Conservation (phyloP, 1,140 invertebrate genomes). For the Pogonognathellus flavescens region DNA sequence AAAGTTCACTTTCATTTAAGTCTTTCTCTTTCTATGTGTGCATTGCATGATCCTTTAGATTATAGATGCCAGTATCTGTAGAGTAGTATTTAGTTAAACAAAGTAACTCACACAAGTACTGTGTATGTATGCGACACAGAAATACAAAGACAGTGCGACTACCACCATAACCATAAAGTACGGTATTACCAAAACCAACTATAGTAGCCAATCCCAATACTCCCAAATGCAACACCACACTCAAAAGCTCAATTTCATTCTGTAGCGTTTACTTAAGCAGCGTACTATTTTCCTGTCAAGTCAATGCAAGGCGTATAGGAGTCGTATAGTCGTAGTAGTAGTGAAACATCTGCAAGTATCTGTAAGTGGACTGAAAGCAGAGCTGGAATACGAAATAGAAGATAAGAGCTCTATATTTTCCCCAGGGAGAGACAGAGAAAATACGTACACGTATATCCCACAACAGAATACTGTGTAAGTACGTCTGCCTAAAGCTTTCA, state of each 20-base stretch:
- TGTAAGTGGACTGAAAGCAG: constrained; percentile 31
- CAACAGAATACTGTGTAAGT: constrained; percentile 1
- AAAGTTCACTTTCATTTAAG: no score
- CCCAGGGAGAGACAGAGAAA: constrained; percentile 42
- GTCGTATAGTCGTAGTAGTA: neutral
- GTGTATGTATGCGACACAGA: no score
- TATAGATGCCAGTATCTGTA: no score
- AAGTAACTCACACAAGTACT: no score
- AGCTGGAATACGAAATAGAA: constrained; percentile 32
- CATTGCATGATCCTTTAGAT: no score
- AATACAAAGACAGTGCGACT: no score
- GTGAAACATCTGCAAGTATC: constrained; percentile 32
- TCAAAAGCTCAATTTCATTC: constrained; percentile 12
- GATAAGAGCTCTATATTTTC: constrained; percentile 42
- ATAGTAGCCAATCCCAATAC: neutral
- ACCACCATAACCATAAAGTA: no score
- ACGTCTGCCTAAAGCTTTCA: neutral
- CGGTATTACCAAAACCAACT: no score
- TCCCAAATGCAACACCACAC: neutral
- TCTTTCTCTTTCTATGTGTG: no score
- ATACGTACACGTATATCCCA: neutral
- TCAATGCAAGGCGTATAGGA: neutral
- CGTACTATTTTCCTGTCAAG: constrained; percentile 11
- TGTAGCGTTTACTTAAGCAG: constrained; percentile 5
- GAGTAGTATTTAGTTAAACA: no score